Evolutionary conservation across 2,797 vertebrate species (phyloP).

Genomic region (Cynodonichthys magdalenae): DNA sequence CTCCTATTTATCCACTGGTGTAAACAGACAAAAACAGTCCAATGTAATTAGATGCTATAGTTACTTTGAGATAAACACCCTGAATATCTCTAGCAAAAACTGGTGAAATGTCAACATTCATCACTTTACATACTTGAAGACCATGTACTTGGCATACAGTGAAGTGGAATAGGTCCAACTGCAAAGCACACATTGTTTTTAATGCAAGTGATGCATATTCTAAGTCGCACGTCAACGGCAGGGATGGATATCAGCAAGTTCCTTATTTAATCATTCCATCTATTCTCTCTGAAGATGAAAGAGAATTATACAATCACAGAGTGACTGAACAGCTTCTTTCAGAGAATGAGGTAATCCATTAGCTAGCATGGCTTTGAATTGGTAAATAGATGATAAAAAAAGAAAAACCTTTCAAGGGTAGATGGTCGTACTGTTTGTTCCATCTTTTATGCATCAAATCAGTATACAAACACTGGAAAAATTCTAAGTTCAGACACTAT

Average conservation of each 20-base stretch:
- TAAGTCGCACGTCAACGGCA: slow-evolving; percentile 61
- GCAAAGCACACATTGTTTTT: slow-evolving; percentile 50
- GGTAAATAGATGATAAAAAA: slow-evolving; percentile 47
- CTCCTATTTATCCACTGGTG: slow-evolving; percentile 9
- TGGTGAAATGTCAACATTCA: slow-evolving; percentile 2
- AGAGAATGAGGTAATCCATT: slow-evolving; percentile 79
- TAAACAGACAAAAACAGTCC: slow-evolving; percentile 19
- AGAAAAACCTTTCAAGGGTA: slow-evolving; percentile 44
- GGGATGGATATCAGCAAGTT: slow-evolving; percentile 60
- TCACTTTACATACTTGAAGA: slow-evolving; percentile 20
- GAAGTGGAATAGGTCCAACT: slow-evolving; percentile 27
- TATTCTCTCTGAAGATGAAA: slow-evolving; percentile 79
- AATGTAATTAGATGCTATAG: slow-evolving; percentile 5
- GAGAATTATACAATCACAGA: slow-evolving; percentile 75
- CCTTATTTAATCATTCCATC: slow-evolving; percentile 73
- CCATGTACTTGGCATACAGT: slow-evolving; percentile 2
- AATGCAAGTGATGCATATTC: slow-evolving; percentile 60
- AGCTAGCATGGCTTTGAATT: slow-evolving; percentile 70
- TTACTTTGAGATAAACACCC: slow-evolving; percentile 12
- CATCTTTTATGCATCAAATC: slow-evolving; percentile 32
- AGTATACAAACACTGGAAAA: slow-evolving; percentile 56
- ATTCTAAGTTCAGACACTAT: slow-evolving; percentile 32
- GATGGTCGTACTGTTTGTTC: slow-evolving; percentile 51
- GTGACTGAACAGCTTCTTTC: slow-evolving; percentile 70
- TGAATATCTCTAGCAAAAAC: slow-evolving; percentile 16